Percentiles rank a stretch among this genome's conserved stretches.
These are phyloP conservation scores for Lasius platythorax DNA, from an alignment of 2,888 invertebrate genomes.

Conservation along the genomic window DNA sequence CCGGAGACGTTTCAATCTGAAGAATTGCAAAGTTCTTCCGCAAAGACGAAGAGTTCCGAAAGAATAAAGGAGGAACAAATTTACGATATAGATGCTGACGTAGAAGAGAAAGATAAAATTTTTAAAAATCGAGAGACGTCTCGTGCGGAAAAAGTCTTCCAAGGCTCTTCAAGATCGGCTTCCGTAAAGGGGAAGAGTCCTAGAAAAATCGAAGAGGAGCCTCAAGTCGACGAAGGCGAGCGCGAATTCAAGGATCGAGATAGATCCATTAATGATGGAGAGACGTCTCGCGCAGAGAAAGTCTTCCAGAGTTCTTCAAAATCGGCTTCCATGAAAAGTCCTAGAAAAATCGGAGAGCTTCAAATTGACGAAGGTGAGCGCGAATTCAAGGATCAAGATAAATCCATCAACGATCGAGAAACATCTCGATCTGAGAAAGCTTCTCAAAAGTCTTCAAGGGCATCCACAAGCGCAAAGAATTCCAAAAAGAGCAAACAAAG, in stretches of 20 bases:
- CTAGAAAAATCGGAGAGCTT: too few relatives aligned
- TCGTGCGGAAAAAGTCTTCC: conserved; percentile 61
- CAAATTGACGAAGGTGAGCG: conserved; percentile 5
- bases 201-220: conserved; percentile 45
- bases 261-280: conserved; percentile 7
- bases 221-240: conserved; percentile 12
- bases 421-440: conserved; percentile 59
- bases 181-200: conserved; percentile 55
- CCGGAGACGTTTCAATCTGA: conserved; percentile 11
- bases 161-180: conserved; percentile 46
- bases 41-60: conserved; percentile 48
- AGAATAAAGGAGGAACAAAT: conserved; percentile 43
- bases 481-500: conserved; percentile 9
- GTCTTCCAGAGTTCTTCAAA: too few relatives aligned
- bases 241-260: conserved; percentile 10
- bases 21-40: conserved; percentile 20
- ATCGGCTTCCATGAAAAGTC: too few relatives aligned
- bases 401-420: conserved; percentile 15
- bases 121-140: conserved; percentile 1
- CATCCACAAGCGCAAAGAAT: neutral
- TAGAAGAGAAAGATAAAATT: neutral
- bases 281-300: conserved; percentile 29
- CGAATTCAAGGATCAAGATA: neutral
- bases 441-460: conserved; percentile 31
- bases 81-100: conserved; percentile 32